Conservation (phyloP, 2,888 invertebrate species). For the Xanthostigma xanthostigma region DNA sequence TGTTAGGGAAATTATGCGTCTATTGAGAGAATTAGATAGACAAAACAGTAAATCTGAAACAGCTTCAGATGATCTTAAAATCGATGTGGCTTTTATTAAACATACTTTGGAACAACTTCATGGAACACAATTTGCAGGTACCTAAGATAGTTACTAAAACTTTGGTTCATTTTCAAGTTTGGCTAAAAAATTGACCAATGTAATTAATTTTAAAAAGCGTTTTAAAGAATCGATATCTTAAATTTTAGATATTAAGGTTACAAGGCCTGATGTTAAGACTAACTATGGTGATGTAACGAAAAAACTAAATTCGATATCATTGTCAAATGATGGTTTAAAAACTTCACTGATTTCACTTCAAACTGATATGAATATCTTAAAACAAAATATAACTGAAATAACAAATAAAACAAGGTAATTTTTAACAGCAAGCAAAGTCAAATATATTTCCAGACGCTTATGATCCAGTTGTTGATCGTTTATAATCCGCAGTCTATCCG, state of each 20-base stretch:
- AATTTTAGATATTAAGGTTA: too few species aligned
- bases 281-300: too few species aligned
- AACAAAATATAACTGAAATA: slow-evolving; percentile 4
- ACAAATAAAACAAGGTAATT: slow-evolving; percentile 5
- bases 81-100: slow-evolving; percentile 19
- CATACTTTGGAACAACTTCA: slow-evolving; percentile 6
- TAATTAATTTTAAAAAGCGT: too few species aligned
- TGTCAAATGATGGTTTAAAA: not conserved
- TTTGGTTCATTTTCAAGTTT: too few species aligned
- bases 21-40: slow-evolving; percentile 29
- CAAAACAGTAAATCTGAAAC: slow-evolving; percentile 24
- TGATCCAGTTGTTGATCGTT: not conserved
- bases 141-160: too few species aligned
- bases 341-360: slow-evolving; percentile 4
- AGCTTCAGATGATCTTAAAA: slow-evolving; percentile 26
- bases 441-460: not conserved
- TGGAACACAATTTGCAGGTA: not conserved
- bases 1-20: slow-evolving; percentile 25
- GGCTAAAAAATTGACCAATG: too few species aligned
- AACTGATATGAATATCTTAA: slow-evolving; percentile 1
- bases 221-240: too few species aligned
- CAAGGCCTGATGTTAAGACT: too few species aligned
- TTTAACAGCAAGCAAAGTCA: not conserved
- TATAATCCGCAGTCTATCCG: too few species aligned
- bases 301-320: too few species aligned